Evolutionary conservation across 2,797 vertebrate species (phyloP), one percentile per base, ranked within the genome.

Genomic region (Tangara arthus): DNA sequence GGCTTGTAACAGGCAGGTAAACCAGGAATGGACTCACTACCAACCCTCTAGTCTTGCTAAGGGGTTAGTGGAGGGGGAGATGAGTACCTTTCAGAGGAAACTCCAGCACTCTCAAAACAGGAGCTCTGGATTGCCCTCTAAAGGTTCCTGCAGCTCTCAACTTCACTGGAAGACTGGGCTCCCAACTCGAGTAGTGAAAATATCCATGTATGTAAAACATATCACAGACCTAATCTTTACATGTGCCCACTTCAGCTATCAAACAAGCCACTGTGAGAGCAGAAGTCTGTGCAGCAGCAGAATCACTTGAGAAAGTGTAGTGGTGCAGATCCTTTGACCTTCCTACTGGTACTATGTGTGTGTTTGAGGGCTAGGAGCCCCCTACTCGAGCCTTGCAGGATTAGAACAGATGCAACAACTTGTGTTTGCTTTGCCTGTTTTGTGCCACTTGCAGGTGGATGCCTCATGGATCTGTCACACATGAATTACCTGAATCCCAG

Each of bases 91-190:
- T 70, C 21, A 28, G 32, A 56, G 68, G 26, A 77, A 60, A 89
- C 66, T 18, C 20, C 28, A 59, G 26, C 16, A 18, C 13, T 77
- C 26, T 16, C 18, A 8, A 37, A 80, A 49, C 18, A 59, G 22
- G 39, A 90, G 75, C 35, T 89, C 82, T 63, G 64, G 68, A 66
- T 88, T 94, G 92, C 93, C 85, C 88, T 77, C 90, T 94, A 80
- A 80, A 95, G 76, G 72, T 81, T 28, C 49, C 52, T 86, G 41
- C 23, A 68, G 41, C 17, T 85, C 39, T 32, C 46, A 71, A n/a
- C 50, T 55, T 61, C 13, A 8, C 11, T 27, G 49, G 32, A 80
- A 87, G 63, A 35, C 0, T 19, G 15, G 50, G 6, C 44, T 91
- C 19, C 47, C n/a, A 28, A 24, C 15, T 0, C 32, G 23, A 63